Base-by-base conservation (phyloP, 2,888 invertebrate species). In the Melanchra persicariae region DNA sequence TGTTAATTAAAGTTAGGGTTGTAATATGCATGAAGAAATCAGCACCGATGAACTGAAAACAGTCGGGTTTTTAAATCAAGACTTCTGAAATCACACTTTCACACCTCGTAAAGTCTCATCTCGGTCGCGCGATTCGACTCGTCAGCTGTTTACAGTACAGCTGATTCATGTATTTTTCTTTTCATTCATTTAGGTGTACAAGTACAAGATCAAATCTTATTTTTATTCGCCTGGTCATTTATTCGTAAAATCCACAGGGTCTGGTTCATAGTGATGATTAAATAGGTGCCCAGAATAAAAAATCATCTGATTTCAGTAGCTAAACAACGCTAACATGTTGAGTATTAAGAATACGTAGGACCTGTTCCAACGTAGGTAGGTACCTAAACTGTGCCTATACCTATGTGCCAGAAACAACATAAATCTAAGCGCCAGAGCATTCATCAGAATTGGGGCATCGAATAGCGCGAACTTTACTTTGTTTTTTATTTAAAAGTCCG, bases 1-100 rank as follows among this genome's bases (percentile, higher is more conserved):
- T 78, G 61, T 73, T 79, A 79, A 79, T 63, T 60, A 63, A 59
- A 74, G 47, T 62, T 74, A 80, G 77, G 77, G 77, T 40, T 77
- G 80, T 63, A 17, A 58, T 51, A 54, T 45, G n/a, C 10, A 43
- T 22, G 3, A n/a, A 19, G 8, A 60, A 22, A 24, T 17, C 24
- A 34, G 55, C 19, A 26, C 6, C 15, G 15, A 24, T 24, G 9
- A 34, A 26, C 3, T 66, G 2, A 26, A 40, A 63, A 52, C 19
- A 64, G 19, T 2, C n/a, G 12, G n/a, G 1, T 8, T 40, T 8
- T 40, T 40, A 40, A 12, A 74, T 54, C n/a, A n/a, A 40, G 61
- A 73, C 52, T 10, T 60, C 19, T 49, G 19, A 49, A 8, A 49
- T 37, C 7, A 22, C 7, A 55, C 10, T 34, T 37, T 63, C 19